Evolutionary conservation across 2,797 vertebrate genomes (phyloP).

Genomic region (Acanthurus lineatus): DNA sequence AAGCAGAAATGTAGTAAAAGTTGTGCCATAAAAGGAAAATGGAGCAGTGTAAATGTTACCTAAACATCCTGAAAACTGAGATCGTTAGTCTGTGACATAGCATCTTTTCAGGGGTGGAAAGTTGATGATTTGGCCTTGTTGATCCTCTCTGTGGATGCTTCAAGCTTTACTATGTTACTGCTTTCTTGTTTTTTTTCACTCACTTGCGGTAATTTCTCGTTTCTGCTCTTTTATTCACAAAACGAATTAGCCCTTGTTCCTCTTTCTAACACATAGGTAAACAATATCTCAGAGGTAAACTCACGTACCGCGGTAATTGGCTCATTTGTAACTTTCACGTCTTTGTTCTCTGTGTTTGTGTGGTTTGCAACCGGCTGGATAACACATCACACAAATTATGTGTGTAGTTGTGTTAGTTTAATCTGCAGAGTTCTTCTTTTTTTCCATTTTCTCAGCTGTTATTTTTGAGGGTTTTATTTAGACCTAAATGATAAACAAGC

Average conservation of each 20-base stretch:
- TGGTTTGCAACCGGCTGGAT: slow-evolving; percentile 17
- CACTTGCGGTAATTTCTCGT: slow-evolving; percentile 38
- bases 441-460: slow-evolving; percentile 7
- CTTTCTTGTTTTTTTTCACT: background rate
- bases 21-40: no score
- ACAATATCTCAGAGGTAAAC: slow-evolving; percentile 27
- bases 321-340: slow-evolving; percentile 56
- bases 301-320: slow-evolving; percentile 50
- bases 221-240: slow-evolving; percentile 46
- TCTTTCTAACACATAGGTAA: slow-evolving; percentile 18
- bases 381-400: slow-evolving; percentile 19
- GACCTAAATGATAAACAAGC: slow-evolving; percentile 43
- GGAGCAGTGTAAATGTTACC: no score
- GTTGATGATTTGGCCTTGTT: no score
- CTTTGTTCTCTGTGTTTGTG: slow-evolving; percentile 22
- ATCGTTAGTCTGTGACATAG: no score
- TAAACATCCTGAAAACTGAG: no score
- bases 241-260: slow-evolving; percentile 29
- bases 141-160: no score
- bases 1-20: no score
- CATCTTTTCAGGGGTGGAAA: no score
- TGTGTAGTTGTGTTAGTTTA: background rate
- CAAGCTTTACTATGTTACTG: no score
- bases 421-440: slow-evolving; percentile 6
- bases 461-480: slow-evolving; percentile 28